Evolutionary conservation across 1,140 invertebrate genomes (phyloP), one percentile per base, ranked within the genome.

Genomic region (Drosophila ananassae): DNA sequence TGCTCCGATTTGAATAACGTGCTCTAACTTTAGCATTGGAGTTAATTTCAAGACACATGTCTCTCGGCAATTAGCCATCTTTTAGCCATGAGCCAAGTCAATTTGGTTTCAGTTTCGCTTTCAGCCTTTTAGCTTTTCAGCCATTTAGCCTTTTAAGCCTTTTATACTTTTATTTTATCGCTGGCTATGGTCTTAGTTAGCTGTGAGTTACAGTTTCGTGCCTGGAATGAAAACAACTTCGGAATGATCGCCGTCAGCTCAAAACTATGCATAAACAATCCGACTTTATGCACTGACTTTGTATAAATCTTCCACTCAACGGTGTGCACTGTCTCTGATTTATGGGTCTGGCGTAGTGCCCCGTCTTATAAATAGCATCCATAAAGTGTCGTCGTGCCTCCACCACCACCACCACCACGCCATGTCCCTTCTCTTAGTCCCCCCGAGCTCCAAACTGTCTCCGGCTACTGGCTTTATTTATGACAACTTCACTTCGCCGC

Each of bases 1-100:
- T 69, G 81, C 77, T 80, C 81, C 67, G 77, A 80, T 84, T 84
- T 85, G 77, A 77, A 85, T 77, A 80, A 77, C 77, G 75, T 68
- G 76, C 61, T 62, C 69, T 56, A 81, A 54, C 62, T 77, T 77
- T 74, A 85, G 73, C 81, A 84, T 84, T 84, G 81, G 60, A 77
- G 73, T 73, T 84, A 77, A 80, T 84, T 85, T 80, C 60, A 52
- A 77, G 67, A 46, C 73, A 78, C 73, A 83, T 74, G 80, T 78
- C 64, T 48, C 54, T 59, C 59, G 59, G 81, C 80, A 84, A 84
- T 84, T 84, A 84, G 77, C 80, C 80, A 84, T 84, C 67, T 73
- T 73, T 83, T 77, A 85, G 63, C 81, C 80, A 79, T 85, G 80
- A 84, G 80, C 52, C 71, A 59, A 41, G 41, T 58, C 24, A 53